A percentile compares a stretch with the other conserved stretches of the same genome.
phyloP scores from a whole-genome alignment of 2,113 vertebrate species.

The Xerus inauris region DNA sequence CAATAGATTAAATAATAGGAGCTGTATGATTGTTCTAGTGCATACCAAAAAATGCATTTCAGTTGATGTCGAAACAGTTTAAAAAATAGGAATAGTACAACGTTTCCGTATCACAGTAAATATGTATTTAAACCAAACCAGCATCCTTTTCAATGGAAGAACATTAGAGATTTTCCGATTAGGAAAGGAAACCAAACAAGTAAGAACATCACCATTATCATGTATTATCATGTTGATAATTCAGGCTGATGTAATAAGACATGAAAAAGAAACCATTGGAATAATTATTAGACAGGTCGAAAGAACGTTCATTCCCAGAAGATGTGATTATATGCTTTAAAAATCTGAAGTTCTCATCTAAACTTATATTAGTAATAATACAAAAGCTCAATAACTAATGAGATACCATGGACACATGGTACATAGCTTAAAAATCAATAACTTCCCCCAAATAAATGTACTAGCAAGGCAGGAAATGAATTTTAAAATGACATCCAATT shows the following conservation, averaged over 20 bases:
- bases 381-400: constrained; percentile 33
- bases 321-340: neutral
- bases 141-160: constrained; percentile 27
- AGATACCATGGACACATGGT: neutral
- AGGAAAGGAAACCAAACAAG: neutral
- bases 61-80: constrained; percentile 66
- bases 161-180: neutral
- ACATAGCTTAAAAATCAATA: constrained; percentile 51
- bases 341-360: neutral
- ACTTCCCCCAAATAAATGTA: constrained; percentile 40
- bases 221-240: constrained; percentile 43
- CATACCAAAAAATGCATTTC: constrained; percentile 70
- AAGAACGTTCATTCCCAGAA: neutral
- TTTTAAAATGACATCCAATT: constrained; percentile 4
- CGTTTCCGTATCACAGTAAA: constrained; percentile 57
- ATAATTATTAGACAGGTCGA: constrained; percentile 14
- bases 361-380: neutral
- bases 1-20: constrained; percentile 70
- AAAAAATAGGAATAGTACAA: constrained; percentile 51
- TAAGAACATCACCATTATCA: neutral
- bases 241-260: constrained; percentile 69
- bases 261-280: constrained; percentile 71
- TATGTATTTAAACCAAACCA: constrained; percentile 58
- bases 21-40: constrained; percentile 33
- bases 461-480: neutral